Conservation (phyloP, 1,140 invertebrate species). For the Drosophila sp. region DNA sequence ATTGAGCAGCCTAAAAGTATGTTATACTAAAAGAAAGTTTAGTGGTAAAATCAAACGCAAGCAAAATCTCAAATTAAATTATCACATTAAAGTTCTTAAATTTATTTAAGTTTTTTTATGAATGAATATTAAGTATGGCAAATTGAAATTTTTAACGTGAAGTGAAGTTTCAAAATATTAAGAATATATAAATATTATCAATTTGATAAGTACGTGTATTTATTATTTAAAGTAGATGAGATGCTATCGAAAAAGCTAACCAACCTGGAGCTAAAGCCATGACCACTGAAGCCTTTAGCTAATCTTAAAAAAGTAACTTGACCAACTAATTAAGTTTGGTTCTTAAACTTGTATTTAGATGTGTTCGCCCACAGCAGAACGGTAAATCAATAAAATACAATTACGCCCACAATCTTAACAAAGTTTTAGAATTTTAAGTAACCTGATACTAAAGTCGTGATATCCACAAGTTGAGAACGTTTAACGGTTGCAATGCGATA, state of each 20-base stretch:
- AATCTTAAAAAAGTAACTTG: not conserved
- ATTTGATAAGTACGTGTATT: too few species aligned
- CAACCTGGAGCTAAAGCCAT: too few species aligned
- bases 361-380: constrained; percentile 17
- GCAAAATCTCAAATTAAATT: too few species aligned
- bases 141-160: not conserved
- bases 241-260: too few species aligned
- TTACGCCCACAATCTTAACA: constrained; percentile 34
- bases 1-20: constrained; percentile 2
- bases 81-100: too few species aligned
- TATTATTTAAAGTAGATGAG: too few species aligned
- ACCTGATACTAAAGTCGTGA: constrained; percentile 24
- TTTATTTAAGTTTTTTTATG: not conserved
- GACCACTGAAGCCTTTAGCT: too few species aligned
- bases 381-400: constrained; percentile 40
- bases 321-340: constrained; percentile 3
- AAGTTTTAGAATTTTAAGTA: constrained; percentile 18
- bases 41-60: too few species aligned
- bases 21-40: not conserved
- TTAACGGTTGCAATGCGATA: constrained; percentile 38
- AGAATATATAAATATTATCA: too few species aligned
- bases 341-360: too few species aligned
- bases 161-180: too few species aligned
- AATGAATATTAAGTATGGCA: not conserved
- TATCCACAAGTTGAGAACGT: constrained; percentile 7